phyloP scores from a whole-genome alignment of 2,113 vertebrate species.

The Eira barbara region DNA sequence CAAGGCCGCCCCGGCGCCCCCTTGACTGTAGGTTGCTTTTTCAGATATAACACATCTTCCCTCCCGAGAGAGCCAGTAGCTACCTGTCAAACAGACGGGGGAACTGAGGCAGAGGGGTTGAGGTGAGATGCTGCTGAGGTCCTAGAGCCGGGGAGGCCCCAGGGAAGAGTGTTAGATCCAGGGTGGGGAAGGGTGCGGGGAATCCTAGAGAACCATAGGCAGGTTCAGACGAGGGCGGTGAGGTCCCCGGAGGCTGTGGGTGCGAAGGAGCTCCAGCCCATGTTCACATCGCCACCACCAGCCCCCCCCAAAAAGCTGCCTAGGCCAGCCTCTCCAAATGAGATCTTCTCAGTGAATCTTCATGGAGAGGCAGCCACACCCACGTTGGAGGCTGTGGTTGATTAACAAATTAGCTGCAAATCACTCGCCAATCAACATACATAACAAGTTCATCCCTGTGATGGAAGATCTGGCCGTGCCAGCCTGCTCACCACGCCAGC shows the following conservation, averaged over 20 bases:
- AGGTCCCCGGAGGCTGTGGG: rapidly evolving
- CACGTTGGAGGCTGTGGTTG: not conserved
- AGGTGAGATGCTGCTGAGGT: not conserved
- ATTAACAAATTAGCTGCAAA: slow-evolving; percentile 23
- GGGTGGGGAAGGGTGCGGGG: rapidly evolving
- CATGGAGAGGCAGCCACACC: not conserved
- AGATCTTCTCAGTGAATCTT: not conserved
- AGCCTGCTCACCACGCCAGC: not conserved
- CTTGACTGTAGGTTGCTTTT: rapidly evolving
- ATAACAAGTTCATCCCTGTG: not conserved
- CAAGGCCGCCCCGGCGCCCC: too few species aligned
- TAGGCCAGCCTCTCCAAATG: not conserved
- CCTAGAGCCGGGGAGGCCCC: not conserved
- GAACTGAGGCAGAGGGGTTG: not conserved
- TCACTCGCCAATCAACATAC: not conserved
- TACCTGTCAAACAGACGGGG: not conserved
- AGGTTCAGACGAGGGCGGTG: rapidly evolving
- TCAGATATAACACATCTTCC: not conserved
- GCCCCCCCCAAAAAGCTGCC: not conserved
- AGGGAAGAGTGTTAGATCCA: not conserved
- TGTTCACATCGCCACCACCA: rapidly evolving
- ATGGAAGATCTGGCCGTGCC: not conserved
- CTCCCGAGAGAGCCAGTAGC: not conserved
- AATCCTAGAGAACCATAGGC: not conserved
- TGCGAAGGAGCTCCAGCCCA: not conserved